These are phyloP conservation scores for Clistopyga incitator DNA, from an alignment of 2,888 invertebrate genomes.

Conservation along the genomic window DNA sequence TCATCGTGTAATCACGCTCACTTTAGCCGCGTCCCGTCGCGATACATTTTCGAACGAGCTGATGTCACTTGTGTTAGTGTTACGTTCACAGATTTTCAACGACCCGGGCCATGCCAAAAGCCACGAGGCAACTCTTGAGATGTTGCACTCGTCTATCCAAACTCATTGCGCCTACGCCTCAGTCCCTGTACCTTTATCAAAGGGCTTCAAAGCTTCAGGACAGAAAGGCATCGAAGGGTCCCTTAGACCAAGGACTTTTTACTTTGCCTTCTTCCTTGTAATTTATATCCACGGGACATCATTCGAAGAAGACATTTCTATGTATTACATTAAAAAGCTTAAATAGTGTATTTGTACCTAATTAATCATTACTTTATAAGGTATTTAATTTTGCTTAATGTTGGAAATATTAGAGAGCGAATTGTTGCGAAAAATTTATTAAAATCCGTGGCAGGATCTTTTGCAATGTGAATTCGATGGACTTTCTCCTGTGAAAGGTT, in stretches of 20 bases:
- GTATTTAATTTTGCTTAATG: no score
- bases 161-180: background rate
- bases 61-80: slow-evolving; percentile 1
- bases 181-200: slow-evolving; percentile 2
- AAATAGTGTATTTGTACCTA: background rate
- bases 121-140: slow-evolving; percentile 3
- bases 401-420: slow-evolving; percentile 34
- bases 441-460: slow-evolving; percentile 66
- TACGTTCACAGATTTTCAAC: slow-evolving; percentile 13
- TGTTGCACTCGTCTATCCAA: slow-evolving; percentile 19
- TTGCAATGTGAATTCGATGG: slow-evolving; percentile 15
- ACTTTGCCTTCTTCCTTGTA: slow-evolving; percentile 9
- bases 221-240: slow-evolving; percentile 17
- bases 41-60: slow-evolving; percentile 50
- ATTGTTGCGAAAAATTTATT: slow-evolving; percentile 75
- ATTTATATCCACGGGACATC: background rate
- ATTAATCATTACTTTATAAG: no score
- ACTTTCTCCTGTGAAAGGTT: slow-evolving; percentile 17
- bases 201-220: slow-evolving; percentile 6
- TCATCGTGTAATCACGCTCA: slow-evolving; percentile 62
- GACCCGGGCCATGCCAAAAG: background rate
- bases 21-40: slow-evolving; percentile 51
- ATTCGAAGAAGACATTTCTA: background rate
- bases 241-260: background rate
- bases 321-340: background rate